Conservation (phyloP, 2,888 invertebrate genomes). For the Xestoiulus laeticollis region DNA sequence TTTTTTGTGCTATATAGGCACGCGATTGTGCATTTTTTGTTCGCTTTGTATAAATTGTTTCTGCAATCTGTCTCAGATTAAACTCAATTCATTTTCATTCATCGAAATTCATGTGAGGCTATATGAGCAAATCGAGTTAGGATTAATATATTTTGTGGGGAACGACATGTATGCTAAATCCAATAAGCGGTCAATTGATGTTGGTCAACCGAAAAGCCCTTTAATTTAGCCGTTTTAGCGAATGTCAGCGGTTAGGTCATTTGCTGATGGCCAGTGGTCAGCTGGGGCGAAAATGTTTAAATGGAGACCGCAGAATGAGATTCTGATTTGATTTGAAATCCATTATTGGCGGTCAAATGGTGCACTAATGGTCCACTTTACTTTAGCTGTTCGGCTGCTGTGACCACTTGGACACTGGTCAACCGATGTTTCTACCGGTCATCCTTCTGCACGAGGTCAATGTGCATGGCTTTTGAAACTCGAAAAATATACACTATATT, state of each 20-base stretch:
- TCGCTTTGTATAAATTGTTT: not conserved
- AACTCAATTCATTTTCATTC: not conserved
- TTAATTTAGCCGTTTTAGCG: not conserved
- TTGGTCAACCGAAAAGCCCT: not conserved
- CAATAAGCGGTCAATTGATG: not conserved
- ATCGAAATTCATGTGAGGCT: not conserved
- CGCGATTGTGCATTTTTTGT: too few relatives aligned
- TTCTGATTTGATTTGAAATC: slow-evolving; percentile 7
- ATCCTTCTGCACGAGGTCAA: not conserved
- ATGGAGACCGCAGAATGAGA: not conserved
- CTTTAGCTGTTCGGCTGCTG: not conserved
- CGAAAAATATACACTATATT: not conserved
- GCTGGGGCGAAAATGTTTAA: not conserved
- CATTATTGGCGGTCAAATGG: slow-evolving; percentile 23
- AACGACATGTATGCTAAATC: slow-evolving; percentile 3
- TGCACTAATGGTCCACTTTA: not conserved
- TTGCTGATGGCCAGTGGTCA: not conserved
- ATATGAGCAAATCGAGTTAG: slow-evolving; percentile 12
- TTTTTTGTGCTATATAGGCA: too few relatives aligned
- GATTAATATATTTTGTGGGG: not conserved
- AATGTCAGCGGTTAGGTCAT: not conserved
- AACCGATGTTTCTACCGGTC: not conserved
- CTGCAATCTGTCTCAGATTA: not conserved
- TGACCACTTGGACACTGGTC: not conserved
- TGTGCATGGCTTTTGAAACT: not conserved